phyloP scores from a whole-genome alignment of 1,140 invertebrate genomes.

The Pogonus chalceus region DNA sequence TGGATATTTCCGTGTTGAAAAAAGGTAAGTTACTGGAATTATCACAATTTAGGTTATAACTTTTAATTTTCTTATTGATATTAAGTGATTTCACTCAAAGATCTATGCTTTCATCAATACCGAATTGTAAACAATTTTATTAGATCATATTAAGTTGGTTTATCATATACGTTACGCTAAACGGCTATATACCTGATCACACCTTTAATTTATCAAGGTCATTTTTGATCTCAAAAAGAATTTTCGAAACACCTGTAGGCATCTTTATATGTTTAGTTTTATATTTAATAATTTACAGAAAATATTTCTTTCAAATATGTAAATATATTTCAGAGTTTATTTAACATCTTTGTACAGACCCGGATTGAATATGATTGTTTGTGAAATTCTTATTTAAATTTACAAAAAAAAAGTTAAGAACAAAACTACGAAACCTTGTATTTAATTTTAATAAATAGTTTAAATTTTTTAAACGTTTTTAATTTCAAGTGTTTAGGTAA shows the following conservation, averaged over 20 bases:
- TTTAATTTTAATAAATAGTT: no score
- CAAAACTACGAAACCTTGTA: no score
- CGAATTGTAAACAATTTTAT: not conserved
- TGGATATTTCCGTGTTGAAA: not conserved
- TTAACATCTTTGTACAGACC: no score
- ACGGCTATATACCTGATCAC: not conserved
- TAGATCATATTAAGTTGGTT: not conserved
- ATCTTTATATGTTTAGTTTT: not conserved
- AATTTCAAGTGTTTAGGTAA: no score
- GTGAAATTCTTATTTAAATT: no score
- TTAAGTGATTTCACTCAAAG: not conserved
- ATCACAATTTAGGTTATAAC: constrained; percentile 2
- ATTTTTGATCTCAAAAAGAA: constrained; percentile 4
- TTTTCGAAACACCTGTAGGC: constrained; percentile 4
- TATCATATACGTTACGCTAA: not conserved
- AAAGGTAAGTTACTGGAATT: not conserved
- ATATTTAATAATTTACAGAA: not conserved
- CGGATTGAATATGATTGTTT: no score
- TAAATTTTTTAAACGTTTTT: no score
- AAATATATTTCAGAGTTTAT: no score
- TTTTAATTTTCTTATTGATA: not conserved
- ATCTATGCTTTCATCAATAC: not conserved
- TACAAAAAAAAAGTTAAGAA: no score
- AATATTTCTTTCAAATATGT: no score
- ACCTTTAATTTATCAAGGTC: constrained; percentile 4